Evolutionary conservation across 2,113 vertebrate species (phyloP).

Genomic region (Psilopogon haemacephalus): DNA sequence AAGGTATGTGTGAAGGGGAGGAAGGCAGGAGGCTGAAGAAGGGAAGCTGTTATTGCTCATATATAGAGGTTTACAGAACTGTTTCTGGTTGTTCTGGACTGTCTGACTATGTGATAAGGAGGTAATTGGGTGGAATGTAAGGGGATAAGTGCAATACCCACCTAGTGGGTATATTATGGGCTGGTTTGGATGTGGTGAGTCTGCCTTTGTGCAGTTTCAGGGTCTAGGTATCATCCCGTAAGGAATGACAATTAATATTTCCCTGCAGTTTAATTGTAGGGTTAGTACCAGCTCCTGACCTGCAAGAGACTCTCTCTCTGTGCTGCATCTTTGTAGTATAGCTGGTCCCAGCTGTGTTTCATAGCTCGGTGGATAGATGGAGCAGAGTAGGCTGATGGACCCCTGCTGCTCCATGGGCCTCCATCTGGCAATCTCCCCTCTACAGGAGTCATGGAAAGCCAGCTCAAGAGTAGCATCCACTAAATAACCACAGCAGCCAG

Average conservation of each 20-base stretch:
- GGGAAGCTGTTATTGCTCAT: neutral
- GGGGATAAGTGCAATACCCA: neutral
- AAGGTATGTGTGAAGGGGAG: neutral
- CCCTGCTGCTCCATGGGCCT: neutral
- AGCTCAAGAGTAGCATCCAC: neutral
- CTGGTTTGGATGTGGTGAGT: neutral
- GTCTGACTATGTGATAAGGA: neutral
- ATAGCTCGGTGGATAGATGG: neutral
- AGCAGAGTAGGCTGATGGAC: neutral
- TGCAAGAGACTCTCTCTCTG: neutral
- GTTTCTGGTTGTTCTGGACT: neutral
- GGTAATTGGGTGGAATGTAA: neutral
- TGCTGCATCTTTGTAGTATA: neutral
- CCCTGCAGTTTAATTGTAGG: neutral
- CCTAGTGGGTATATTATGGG: neutral
- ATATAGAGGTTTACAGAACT: neutral
- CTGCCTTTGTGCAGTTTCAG: neutral
- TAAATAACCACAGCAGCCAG: neutral
- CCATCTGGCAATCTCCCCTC: neutral
- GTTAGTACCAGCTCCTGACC: neutral
- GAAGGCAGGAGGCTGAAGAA: slow-evolving; percentile 12
- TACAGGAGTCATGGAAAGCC: neutral
- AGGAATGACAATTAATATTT: neutral
- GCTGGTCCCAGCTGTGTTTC: neutral
- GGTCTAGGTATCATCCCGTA: neutral